Conservation (phyloP, 2,888 invertebrate genomes). For the Eupithecia vulgata region DNA sequence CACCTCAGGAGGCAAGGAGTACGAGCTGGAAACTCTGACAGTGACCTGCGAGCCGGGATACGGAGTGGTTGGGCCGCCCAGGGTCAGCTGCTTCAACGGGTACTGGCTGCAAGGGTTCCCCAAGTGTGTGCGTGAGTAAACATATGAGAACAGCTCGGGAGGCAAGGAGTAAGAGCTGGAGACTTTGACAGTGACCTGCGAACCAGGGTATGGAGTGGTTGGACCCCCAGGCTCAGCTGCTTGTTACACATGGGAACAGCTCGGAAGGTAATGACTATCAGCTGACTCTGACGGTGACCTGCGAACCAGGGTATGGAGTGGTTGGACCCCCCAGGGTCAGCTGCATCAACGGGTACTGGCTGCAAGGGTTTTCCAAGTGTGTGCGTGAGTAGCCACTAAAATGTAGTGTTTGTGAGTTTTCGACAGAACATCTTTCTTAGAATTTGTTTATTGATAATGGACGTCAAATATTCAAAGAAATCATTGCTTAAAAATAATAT, state of each 20-base stretch:
- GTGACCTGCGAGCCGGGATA: constrained; percentile 10
- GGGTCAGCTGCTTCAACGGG: constrained; percentile 11
- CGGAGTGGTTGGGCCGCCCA: not conserved
- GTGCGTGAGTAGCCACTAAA: constrained; percentile 15
- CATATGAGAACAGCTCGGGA: not conserved
- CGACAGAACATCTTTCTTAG: too few species aligned
- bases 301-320: constrained; percentile 7
- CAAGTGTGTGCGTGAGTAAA: constrained; percentile 11
- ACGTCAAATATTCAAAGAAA: too few species aligned
- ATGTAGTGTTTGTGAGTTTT: too few species aligned
- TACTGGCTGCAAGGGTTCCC: constrained; percentile 10
- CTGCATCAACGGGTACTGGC: constrained; percentile 13
- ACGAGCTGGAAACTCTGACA: not conserved
- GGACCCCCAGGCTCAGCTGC: not conserved
- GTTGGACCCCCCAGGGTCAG: not conserved
- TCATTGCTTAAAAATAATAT: too few species aligned
- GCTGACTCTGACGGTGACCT: not conserved
- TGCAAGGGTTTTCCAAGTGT: constrained; percentile 6
- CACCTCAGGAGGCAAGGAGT: not conserved
- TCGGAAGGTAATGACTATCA: not conserved
- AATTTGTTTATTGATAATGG: too few species aligned
- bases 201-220: constrained; percentile 3
- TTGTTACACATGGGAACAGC: not conserved
- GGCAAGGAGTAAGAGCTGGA: constrained; percentile 2
- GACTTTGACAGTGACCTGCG: constrained; percentile 4